Conservation (phyloP, 2,113 vertebrate genomes). For the Mastomys natalensis region DNA sequence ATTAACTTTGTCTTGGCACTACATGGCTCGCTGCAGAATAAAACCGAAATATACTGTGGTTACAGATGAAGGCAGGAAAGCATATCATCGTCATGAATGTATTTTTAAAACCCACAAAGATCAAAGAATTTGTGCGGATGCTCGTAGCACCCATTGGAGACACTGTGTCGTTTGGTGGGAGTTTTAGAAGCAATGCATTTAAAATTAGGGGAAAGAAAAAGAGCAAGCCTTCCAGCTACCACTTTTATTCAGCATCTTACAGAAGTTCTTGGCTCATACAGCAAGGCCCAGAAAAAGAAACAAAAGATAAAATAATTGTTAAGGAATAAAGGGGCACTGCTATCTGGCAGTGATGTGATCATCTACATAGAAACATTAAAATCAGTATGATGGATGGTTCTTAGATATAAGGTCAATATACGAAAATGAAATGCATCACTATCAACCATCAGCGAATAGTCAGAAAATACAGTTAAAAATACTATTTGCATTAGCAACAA, state of each 20-base stretch:
- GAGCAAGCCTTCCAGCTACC: background rate
- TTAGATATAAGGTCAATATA: background rate
- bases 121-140: background rate
- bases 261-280: background rate
- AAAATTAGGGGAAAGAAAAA: background rate
- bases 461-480: slow-evolving; percentile 54
- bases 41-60: background rate
- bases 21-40: background rate
- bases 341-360: background rate
- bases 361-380: background rate
- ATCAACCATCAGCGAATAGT: background rate
- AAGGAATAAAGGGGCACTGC: background rate
- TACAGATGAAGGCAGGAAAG: background rate
- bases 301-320: background rate
- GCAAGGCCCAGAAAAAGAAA: background rate
- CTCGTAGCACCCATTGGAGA: background rate
- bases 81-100: background rate
- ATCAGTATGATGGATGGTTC: background rate
- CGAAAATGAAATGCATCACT: background rate
- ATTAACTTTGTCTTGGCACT: background rate
- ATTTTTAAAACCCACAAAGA: background rate
- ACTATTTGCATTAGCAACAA: background rate
- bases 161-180: background rate
- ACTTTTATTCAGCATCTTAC: background rate
- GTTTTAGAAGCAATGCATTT: background rate